These are phyloP conservation scores for Pristionchus mayeri DNA, from an alignment of 2,888 invertebrate genomes.

Conservation along the genomic window DNA sequence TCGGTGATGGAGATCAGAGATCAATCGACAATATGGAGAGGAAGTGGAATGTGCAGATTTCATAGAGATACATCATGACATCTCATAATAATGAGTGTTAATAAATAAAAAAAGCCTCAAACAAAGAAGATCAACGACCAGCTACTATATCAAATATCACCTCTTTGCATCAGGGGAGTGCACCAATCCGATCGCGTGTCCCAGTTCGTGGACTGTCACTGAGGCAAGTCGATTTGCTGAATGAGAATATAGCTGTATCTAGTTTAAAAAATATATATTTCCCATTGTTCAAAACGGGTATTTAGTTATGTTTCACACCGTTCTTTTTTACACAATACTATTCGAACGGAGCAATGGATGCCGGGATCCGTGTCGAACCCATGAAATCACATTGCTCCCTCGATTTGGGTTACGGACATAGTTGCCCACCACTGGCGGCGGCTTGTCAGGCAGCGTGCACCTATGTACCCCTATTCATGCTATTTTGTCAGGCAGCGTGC, in stretches of 20 bases:
- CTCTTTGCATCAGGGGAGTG: constrained; percentile 36
- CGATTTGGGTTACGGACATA: no score
- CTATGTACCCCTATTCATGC: no score
- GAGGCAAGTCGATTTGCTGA: constrained; percentile 17
- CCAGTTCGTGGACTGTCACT: constrained; percentile 36
- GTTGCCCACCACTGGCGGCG: no score
- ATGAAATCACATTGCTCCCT: no score
- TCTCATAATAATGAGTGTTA: neutral
- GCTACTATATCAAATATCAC: neutral
- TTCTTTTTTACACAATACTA: no score
- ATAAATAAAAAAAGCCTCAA: no score
- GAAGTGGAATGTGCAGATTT: no score
- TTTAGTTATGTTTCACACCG: neutral
- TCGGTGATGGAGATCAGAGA: constrained; percentile 12
- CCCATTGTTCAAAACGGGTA: neutral
- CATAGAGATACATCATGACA: neutral
- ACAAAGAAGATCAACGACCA: constrained; percentile 9
- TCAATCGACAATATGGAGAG: no score
- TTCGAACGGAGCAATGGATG: no score
- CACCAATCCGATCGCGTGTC: constrained; percentile 25
- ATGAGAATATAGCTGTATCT: neutral
- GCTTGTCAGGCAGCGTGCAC: no score
- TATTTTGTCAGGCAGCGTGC: no score
- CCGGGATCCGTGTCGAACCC: no score
- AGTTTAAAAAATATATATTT: neutral